Percentiles rank a stretch among this genome's conserved stretches.
phyloP scores from a whole-genome alignment of 2,113 vertebrate species.

The Ancistrus triradiatus region DNA sequence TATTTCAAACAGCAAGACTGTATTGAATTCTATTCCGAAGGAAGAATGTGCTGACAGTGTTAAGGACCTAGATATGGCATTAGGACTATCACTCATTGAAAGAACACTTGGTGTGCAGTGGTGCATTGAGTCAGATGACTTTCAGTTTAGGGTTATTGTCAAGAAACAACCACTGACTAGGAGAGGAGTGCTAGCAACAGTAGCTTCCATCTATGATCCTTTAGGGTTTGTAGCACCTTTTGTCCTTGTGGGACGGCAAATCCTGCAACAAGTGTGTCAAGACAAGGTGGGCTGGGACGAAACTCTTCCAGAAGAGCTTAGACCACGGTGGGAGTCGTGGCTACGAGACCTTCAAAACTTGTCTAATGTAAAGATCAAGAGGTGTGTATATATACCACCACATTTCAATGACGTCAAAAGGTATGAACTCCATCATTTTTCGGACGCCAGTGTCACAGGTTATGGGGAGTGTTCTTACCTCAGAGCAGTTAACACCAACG shows the following conservation, averaged over 20 bases:
- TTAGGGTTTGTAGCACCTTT: slow-evolving; percentile 23
- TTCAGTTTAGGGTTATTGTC: slow-evolving; percentile 3
- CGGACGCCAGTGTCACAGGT: slow-evolving; percentile 5
- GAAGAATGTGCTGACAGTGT: no score
- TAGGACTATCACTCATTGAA: neutral
- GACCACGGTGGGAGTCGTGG: slow-evolving; percentile 21
- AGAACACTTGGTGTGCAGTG: neutral
- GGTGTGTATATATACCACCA: neutral
- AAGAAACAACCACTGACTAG: neutral
- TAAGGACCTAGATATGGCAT: no score
- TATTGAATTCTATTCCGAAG: no score
- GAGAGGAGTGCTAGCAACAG: slow-evolving; percentile 15
- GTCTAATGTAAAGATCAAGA: neutral
- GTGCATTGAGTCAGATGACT: neutral
- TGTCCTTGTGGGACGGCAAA: slow-evolving; percentile 18
- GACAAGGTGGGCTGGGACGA: slow-evolving; percentile 29
- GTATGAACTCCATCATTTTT: slow-evolving; percentile 17
- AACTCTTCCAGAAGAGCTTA: neutral
- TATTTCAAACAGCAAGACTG: no score
- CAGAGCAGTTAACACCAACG: no score
- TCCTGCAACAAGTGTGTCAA: slow-evolving; percentile 14
- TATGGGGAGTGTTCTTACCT: slow-evolving; percentile 10
- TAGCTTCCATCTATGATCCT: slow-evolving; percentile 17
- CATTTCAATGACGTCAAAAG: neutral
- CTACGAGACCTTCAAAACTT: slow-evolving; percentile 9